Evolutionary conservation across 2,797 vertebrate species (phyloP).

Genomic region (Crocodylus rhombifer): DNA sequence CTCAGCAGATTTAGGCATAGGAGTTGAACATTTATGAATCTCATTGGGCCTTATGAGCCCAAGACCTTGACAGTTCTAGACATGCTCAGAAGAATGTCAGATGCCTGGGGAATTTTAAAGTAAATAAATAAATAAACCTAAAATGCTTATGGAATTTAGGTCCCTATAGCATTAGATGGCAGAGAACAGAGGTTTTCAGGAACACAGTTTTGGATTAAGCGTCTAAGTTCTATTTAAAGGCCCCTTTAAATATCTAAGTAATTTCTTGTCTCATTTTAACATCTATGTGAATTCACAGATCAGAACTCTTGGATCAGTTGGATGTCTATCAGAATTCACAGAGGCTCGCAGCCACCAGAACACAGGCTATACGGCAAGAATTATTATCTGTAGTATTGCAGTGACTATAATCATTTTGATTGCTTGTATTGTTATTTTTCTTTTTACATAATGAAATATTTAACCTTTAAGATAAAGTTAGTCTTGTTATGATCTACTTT

Average conservation of each 20-base stretch:
- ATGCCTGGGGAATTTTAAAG: not conserved
- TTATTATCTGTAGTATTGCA: too few species aligned
- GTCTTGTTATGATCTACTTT: too few species aligned
- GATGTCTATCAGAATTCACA: too few species aligned
- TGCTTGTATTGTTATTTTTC: too few species aligned
- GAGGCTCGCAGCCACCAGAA: too few species aligned
- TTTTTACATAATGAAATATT: too few species aligned
- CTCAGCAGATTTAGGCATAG: not conserved
- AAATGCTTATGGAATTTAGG: not conserved
- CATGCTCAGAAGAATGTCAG: not conserved
- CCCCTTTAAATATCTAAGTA: not conserved
- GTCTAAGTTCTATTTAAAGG: not conserved
- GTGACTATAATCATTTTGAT: too few species aligned
- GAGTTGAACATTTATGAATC: accelerated
- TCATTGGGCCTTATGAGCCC: not conserved
- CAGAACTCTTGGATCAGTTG: too few species aligned
- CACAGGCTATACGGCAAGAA: too few species aligned
- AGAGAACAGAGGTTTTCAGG: not conserved
- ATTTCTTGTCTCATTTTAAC: too few species aligned
- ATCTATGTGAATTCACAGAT: too few species aligned
- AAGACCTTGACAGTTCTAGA: not conserved
- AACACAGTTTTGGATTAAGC: not conserved
- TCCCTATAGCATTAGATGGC: not conserved
- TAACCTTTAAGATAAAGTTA: too few species aligned
- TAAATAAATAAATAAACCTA: not conserved